Evolutionary conservation across 1,140 invertebrate species (phyloP), one percentile per base, ranked within the genome.

Genomic region (Brachionus sp.): DNA sequence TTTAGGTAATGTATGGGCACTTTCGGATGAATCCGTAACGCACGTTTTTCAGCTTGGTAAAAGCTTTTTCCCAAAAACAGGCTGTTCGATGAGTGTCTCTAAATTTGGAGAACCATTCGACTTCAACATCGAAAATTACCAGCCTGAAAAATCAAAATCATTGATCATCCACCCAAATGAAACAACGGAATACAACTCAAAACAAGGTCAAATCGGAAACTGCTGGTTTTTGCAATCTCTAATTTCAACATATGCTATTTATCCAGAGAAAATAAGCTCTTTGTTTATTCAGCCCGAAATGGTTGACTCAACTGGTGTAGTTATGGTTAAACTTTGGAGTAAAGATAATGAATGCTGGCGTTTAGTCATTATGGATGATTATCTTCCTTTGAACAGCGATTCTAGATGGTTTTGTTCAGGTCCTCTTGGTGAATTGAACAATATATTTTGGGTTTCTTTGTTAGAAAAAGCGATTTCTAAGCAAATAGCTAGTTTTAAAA

Each of bases 141-240:
- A 66, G 13, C 25, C 64, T 37, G 33, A 66, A 66, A 66, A 12
- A 66, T n/a, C n/a, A 0, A 13, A n/a, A 10, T 66, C 64, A 37
- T 0, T 66, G 16, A 66, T 66, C 25, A 66, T 66, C 5, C 10
- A 66, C n/a, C 25, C 25, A 66, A 33, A 66, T 66, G 29, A n/a
- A 12, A 33, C 13, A 4, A 37, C 12, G 9, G 33, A 66, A 66
- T 66, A 66, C 33, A 66, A 66, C 10, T 33, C 64, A 3, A 66
- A 33, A 66, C 64, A 66, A 66, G 64, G 64, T 33, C 64, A 66
- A 33, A 66, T 66, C 25, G 64, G 64, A 66, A 16, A 66, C n/a
- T 66, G 64, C 12, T 66, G 64, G 64, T 37, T 66, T 37, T 37
- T 66, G 29, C 25, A 37, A 13, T 0, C 64, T 3, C 33, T 66